Conservation (phyloP, 2,113 vertebrate genomes). For the Chaetorhynchus papuensis region DNA sequence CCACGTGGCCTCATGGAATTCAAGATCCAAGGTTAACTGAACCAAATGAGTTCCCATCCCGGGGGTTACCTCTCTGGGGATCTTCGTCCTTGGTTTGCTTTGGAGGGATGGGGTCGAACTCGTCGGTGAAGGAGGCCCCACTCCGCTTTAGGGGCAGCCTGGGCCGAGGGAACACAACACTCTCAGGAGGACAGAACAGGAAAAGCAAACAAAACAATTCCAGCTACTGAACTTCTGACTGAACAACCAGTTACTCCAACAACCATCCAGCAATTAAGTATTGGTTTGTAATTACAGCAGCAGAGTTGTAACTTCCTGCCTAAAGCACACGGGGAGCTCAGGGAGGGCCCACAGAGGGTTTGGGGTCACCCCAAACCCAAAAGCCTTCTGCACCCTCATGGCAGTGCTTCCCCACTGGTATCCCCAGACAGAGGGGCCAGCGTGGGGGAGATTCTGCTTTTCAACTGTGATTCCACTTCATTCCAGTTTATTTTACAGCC, state of each 20-base stretch:
- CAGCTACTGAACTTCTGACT: not conserved
- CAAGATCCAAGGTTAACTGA: not conserved
- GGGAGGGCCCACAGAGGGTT: not conserved
- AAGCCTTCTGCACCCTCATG: not conserved
- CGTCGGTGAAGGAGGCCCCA: slow-evolving; percentile 76
- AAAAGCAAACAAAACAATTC: not conserved
- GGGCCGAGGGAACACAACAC: not conserved
- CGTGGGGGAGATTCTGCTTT: not conserved
- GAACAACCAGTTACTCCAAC: not conserved
- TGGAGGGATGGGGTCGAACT: slow-evolving; percentile 68
- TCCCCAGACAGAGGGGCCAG: not conserved
- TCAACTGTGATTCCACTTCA: not conserved
- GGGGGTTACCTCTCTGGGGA: slow-evolving; percentile 83
- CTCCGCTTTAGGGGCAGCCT: slow-evolving; percentile 83
- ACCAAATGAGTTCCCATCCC: not conserved
- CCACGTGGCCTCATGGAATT: rapidly evolving
- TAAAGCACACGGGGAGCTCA: rapidly evolving
- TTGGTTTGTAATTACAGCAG: not conserved
- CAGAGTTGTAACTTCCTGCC: not conserved
- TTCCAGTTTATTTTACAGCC: not conserved
- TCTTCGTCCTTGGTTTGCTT: slow-evolving; percentile 85
- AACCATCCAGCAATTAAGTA: not conserved
- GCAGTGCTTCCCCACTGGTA: not conserved
- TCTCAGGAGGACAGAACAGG: not conserved
- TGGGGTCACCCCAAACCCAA: not conserved